A percentile compares a stretch with the other conserved stretches of the same genome.
These are phyloP conservation scores for Sardinella longiceps DNA, from an alignment of 2,797 vertebrate species.

Conservation along the genomic window DNA sequence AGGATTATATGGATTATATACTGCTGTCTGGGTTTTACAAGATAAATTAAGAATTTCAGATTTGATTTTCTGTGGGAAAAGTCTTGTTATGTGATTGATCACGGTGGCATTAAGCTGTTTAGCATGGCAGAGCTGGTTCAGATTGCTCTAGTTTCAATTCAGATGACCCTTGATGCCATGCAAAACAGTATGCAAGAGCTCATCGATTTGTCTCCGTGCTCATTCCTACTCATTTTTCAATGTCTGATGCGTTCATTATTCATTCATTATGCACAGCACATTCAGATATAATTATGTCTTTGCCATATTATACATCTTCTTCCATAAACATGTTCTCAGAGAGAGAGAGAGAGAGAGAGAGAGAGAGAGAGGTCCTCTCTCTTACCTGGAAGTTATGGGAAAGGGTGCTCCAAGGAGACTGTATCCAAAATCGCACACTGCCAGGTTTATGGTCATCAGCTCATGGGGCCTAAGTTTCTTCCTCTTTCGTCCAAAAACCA, in stretches of 20 bases:
- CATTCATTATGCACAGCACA: neutral
- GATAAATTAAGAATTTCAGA: no score
- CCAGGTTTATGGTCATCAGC: conserved; percentile 67
- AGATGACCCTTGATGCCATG: neutral
- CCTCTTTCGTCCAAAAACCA: conserved; percentile 57
- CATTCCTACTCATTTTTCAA: no score
- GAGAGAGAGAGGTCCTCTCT: neutral
- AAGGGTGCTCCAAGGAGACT: conserved; percentile 64
- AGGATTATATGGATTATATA: neutral
- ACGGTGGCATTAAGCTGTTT: no score
- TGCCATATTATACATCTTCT: neutral
- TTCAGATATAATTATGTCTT: neutral
- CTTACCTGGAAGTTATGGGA: conserved; percentile 63
- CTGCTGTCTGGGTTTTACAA: no score
- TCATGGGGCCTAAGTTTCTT: conserved; percentile 63
- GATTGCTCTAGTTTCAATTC: neutral
- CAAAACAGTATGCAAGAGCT: no score
- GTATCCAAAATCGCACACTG: conserved; percentile 66
- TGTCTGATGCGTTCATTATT: neutral
- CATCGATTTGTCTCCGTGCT: no score
- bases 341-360: neutral
- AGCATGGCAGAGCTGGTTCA: neutral
- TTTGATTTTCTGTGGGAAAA: no score
- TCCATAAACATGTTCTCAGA: neutral
- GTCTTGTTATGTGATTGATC: no score